Evolutionary conservation across 2,113 vertebrate species (phyloP).

Genomic region (sheep (Ovis aries)): DNA sequence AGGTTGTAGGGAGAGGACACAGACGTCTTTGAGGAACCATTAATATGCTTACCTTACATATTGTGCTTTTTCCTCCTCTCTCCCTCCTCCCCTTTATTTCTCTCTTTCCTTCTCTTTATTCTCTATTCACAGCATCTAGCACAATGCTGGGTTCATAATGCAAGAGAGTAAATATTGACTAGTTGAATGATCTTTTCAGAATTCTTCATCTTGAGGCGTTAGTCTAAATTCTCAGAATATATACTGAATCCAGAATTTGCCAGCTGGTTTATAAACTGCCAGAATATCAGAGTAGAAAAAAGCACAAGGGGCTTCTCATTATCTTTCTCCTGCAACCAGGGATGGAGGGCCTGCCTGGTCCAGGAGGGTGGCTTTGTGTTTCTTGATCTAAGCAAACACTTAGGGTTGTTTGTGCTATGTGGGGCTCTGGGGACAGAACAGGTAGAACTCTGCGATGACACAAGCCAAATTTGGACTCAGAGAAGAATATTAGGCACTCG

Average conservation of each 20-base stretch:
- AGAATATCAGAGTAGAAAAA: not conserved
- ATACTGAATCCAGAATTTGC: not conserved
- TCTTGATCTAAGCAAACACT: not conserved
- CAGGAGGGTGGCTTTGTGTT: not conserved
- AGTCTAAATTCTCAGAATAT: not conserved
- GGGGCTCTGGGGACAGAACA: not conserved
- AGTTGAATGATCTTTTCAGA: not conserved
- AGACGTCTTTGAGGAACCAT: not conserved
- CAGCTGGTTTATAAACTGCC: not conserved
- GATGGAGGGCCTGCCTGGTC: not conserved
- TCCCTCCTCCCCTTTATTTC: not conserved
- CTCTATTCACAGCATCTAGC: not conserved
- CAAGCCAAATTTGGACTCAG: not conserved
- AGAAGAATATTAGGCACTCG: not conserved
- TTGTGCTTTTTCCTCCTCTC: not conserved
- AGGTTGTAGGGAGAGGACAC: not conserved
- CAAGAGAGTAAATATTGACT: not conserved
- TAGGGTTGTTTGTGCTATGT: not conserved
- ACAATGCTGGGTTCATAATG: not conserved
- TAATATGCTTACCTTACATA: not conserved
- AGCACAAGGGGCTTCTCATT: not conserved
- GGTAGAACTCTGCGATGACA: not conserved
- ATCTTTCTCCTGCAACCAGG: not conserved
- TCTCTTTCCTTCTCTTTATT: too few species aligned
- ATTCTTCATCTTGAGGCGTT: not conserved